Evolutionary conservation across 2,888 invertebrate genomes (phyloP), one percentile per base, ranked within the genome.

Genomic region (Campoletis raptor): DNA sequence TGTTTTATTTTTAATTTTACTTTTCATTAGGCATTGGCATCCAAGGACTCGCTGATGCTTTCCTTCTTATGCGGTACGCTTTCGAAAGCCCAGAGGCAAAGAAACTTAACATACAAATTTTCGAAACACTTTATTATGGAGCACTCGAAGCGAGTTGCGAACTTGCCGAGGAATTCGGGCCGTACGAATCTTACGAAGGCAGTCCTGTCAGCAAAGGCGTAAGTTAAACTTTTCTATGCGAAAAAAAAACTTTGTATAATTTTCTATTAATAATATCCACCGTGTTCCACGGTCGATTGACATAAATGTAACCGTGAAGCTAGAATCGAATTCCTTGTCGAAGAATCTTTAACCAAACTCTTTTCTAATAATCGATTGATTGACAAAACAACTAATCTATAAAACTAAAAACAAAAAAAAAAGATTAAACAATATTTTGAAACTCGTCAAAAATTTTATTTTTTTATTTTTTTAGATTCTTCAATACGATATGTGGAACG

Each of bases 401-500:
- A 48, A 0, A 48, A 48, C n/a, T 5, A 9, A 42, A 42, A 45
- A 45, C 10, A 15, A 48, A 48, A 48, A 48, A 48, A 15, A 48
- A 1, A 48, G 15, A 48, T 5, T 12, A 15, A 48, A 48, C 15
- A 4, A 48, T 15, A 48, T 45, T 45, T 9, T 15, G 18, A 5
- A 48, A 48, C 5, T 15, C 2, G 30, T 30, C 30, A 30, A 30
- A 30, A 48, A 15, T 5, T 0, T 12, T 4, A 24, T 24, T 57
- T 54, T 21, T 24, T 12, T 57, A 24, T 24, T 6, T 73, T 66
- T 78, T 40, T 89, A 96, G 96, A 97, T 99, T 90, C 95, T 99
- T 70, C 99, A 99, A 94, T 98, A 98, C 93, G 99, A 99, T 90
- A 99, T 99, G 99, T 99, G 99, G 99, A 95, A 96, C 90, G 98